Percentiles rank a stretch among this genome's conserved stretches.
phyloP scores from a whole-genome alignment of 2,888 invertebrate species.

The Epirrhoe tristata region DNA sequence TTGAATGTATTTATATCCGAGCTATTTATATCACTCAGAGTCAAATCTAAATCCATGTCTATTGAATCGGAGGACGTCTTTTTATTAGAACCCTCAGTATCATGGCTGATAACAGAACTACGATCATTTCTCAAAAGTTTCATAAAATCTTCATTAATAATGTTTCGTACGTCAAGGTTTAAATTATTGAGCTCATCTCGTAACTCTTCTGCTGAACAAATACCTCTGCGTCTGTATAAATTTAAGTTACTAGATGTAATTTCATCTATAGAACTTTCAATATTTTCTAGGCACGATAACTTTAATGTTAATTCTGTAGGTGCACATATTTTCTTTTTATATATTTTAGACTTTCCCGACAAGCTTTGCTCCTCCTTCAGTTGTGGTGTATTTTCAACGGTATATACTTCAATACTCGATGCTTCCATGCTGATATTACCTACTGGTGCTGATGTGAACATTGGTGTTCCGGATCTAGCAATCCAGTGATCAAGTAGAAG shows the following conservation, averaged over 20 bases:
- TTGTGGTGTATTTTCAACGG: conserved; percentile 80
- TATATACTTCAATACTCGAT: conserved; percentile 79
- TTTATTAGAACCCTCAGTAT: conserved; percentile 78
- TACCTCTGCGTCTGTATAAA: conserved; percentile 84
- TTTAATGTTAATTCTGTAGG: conserved; percentile 80
- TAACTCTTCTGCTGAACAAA: conserved; percentile 84
- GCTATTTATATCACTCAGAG: conserved; percentile 84
- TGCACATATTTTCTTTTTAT: conserved; percentile 76
- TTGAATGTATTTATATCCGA: conserved; percentile 84
- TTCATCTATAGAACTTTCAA: conserved; percentile 79
- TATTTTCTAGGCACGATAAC: conserved; percentile 70
- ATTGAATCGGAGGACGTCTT: conserved; percentile 83
- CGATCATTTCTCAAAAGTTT: conserved; percentile 73
- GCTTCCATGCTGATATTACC: conserved; percentile 73
- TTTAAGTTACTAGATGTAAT: conserved; percentile 75
- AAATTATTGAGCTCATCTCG: conserved; percentile 72
- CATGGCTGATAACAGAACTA: conserved; percentile 77
- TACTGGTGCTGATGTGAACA: conserved; percentile 78
- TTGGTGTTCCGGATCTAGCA: conserved; percentile 79
- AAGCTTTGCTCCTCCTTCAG: conserved; percentile 56
- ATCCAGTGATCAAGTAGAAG: conserved; percentile 83
- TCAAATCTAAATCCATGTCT: conserved; percentile 83
- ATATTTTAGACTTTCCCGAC: conserved; percentile 53
- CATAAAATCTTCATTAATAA: conserved; percentile 67
- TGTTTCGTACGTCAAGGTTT: conserved; percentile 66